Base-by-base conservation (phyloP, 2,113 vertebrate genomes). In the Bubo bubo region DNA sequence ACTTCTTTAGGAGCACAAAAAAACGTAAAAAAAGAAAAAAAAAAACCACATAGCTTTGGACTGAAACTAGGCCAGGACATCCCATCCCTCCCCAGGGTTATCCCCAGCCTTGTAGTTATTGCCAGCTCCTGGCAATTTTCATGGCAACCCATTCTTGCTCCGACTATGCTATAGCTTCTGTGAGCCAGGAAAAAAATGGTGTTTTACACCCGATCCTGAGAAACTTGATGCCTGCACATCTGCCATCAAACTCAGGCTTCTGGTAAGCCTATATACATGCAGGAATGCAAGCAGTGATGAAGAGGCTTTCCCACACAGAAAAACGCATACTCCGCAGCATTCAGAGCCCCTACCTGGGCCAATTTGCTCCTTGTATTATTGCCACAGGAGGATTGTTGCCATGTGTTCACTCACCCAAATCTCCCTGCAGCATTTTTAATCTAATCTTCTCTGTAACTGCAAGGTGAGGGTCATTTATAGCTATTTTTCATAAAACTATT, bases 351-450 rank as follows among this genome's bases (percentile, higher is more conserved):
- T 62, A 2, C 59, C 47, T 43, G 41, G 53, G 66, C 93, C 37
- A 32, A 26, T 88, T 75, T 73, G 55, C 67, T 95, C 41, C 37
- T 43, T 55, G 32, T 41, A 2, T 59, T 89, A 62, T 63, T 77
- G 73, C 35, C 79, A 81, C 17, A 2, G 77, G 43, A 87, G 68
- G 86, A 90, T 49, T 92, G 60, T 73, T 90, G 58, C 62, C 52
- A 3, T 35, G 81, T 90, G 67, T 64, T 95, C 82, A 22, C 52
- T 97, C 92, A 82, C 30, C 64, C 91, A 86, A 58, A 67, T 55
- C 88, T 95, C 95, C 95, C 95, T 76, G 56, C 41, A 76, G 94
- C 90, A 92, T 59, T 97, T 98, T 96, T 93, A 96, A 98, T 97
- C 83, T 92, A 88, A 98, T 97, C 88, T 94, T 88, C 90, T 90